Percentiles rank a stretch among this genome's conserved stretches.
Evolutionary conservation across 2,888 invertebrate species (phyloP).

Genomic region (Polyommatus iphigenia): DNA sequence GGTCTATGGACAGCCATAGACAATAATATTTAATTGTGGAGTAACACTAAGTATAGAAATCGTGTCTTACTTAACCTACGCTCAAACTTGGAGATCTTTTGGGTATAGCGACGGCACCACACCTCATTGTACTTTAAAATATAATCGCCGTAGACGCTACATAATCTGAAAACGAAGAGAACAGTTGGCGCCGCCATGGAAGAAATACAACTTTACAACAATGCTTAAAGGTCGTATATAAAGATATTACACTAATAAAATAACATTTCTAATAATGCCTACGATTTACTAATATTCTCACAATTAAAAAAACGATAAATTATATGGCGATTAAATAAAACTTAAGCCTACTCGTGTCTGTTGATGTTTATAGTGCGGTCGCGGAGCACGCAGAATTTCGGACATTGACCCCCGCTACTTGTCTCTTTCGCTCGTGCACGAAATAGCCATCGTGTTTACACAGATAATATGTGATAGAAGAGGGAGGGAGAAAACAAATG

Average conservation of each 20-base stretch:
- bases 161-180: slow-evolving; percentile 30
- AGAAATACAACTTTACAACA: slow-evolving; percentile 56
- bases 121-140: slow-evolving; percentile 19
- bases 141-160: slow-evolving; percentile 8
- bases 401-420: background rate
- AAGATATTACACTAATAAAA: slow-evolving; percentile 52
- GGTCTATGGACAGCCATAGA: slow-evolving; percentile 73
- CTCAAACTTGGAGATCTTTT: slow-evolving; percentile 67
- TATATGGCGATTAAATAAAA: slow-evolving; percentile 52
- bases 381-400: background rate
- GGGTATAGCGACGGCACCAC: slow-evolving; percentile 48
- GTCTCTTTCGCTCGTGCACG: background rate
- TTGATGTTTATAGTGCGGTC: slow-evolving; percentile 42
- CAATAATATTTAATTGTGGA: slow-evolving; percentile 57
- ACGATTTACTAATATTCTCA: slow-evolving; percentile 61
- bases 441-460: background rate
- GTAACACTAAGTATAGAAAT: slow-evolving; percentile 54
- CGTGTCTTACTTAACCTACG: slow-evolving; percentile 48
- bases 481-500: too few relatives aligned
- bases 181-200: slow-evolving; percentile 37
- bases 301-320: slow-evolving; percentile 53
- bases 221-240: slow-evolving; percentile 51
- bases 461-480: too few relatives aligned
- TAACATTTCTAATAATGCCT: slow-evolving; percentile 62
- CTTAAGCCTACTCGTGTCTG: slow-evolving; percentile 48